phyloP scores from a whole-genome alignment of 2,113 vertebrate species.

The Phrynosoma platyrhinos region DNA sequence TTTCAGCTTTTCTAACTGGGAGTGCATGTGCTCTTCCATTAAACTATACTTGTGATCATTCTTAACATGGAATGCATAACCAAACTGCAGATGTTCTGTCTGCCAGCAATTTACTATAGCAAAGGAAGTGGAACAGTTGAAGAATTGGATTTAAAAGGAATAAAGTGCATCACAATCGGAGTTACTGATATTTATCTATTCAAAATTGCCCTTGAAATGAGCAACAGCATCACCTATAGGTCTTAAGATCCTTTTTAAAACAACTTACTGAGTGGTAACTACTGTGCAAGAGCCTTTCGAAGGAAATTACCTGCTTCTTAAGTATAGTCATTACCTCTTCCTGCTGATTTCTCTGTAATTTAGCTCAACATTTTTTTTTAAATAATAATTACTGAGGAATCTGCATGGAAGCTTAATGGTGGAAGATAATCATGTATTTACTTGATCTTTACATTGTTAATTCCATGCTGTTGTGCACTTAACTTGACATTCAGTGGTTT shows the following conservation, averaged over 20 bases:
- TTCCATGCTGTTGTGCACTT: conserved; percentile 53
- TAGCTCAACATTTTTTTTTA: conserved; percentile 15
- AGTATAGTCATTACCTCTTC: conserved; percentile 61
- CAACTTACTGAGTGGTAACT: conserved; percentile 41
- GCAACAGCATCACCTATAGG: neutral
- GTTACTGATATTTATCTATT: neutral
- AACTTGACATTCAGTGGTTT: conserved; percentile 60
- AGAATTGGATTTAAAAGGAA: neutral
- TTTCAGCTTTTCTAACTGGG: no score
- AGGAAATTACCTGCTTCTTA: conserved; percentile 60
- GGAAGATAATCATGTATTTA: conserved; percentile 70
- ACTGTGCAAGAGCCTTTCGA: conserved; percentile 40
- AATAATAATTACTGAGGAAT: conserved; percentile 59
- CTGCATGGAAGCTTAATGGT: conserved; percentile 54
- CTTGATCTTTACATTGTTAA: conserved; percentile 61
- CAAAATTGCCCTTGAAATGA: conserved; percentile 30
- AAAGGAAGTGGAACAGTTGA: neutral
- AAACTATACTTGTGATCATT: neutral
- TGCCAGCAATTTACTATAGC: no score
- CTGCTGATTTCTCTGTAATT: conserved; percentile 52
- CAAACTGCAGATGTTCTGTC: neutral
- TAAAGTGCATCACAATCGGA: neutral
- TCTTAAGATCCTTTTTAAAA: conserved; percentile 16
- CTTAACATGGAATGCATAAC: neutral
- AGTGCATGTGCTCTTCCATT: neutral